phyloP scores from a whole-genome alignment of 2,113 vertebrate species.

The Prochilodus magdalenae region DNA sequence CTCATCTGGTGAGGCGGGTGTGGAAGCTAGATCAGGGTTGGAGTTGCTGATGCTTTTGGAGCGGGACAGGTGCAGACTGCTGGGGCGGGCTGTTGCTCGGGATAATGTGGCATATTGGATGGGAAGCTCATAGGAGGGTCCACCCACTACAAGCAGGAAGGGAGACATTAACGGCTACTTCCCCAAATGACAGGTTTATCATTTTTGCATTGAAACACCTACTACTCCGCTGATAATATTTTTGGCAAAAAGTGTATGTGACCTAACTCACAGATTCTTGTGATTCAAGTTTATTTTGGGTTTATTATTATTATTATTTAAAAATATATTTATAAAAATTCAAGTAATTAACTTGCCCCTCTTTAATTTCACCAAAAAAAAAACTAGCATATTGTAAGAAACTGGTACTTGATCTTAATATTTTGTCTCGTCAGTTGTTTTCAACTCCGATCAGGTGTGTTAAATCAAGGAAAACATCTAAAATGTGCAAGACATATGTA shows the following conservation, averaged over 20 bases:
- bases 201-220: not conserved
- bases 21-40: slow-evolving; percentile 87
- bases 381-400: too few relatives aligned
- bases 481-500: not conserved
- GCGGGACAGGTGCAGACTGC: slow-evolving; percentile 83
- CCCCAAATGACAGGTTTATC: not conserved
- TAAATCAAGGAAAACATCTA: not conserved
- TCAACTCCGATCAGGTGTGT: too few relatives aligned
- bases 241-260: not conserved
- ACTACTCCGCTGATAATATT: not conserved
- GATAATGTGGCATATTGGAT: slow-evolving; percentile 86
- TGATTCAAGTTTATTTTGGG: too few relatives aligned
- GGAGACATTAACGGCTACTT: slow-evolving; percentile 1
- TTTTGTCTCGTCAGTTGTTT: too few relatives aligned
- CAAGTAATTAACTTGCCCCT: too few relatives aligned
- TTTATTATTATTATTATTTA: too few relatives aligned
- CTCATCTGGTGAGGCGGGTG: slow-evolving; percentile 84
- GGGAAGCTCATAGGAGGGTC: slow-evolving; percentile 71
- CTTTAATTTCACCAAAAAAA: too few relatives aligned
- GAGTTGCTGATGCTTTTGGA: slow-evolving; percentile 93
- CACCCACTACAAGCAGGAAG: slow-evolving; percentile 45
- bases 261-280: not conserved
- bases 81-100: slow-evolving; percentile 78
- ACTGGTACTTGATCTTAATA: too few relatives aligned
- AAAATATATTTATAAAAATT: too few relatives aligned